Conservation (phyloP, 2,797 vertebrate species). For the Anguilla pacifica region DNA sequence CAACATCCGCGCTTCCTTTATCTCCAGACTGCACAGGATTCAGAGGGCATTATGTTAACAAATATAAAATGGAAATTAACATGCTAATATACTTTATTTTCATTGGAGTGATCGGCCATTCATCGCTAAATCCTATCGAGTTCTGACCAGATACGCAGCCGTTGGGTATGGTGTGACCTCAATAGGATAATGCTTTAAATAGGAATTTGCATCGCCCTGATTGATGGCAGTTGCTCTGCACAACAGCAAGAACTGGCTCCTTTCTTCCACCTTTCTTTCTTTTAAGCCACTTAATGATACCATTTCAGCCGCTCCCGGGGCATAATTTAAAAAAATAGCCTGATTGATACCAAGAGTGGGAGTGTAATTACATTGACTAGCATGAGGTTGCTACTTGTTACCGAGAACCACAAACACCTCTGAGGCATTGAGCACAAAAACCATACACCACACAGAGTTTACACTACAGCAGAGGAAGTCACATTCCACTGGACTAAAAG, state of each 20-base stretch:
- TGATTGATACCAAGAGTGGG: neutral
- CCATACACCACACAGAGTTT: neutral
- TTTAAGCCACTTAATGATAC: neutral
- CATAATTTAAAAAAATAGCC: neutral
- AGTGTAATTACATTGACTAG: neutral
- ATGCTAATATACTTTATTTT: neutral
- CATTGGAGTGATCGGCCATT: neutral
- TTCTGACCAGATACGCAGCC: neutral
- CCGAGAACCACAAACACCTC: neutral
- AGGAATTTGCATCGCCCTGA: neutral
- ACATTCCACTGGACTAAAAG: neutral
- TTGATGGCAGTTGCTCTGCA: neutral
- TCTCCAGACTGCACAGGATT: neutral
- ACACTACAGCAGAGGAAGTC: neutral
- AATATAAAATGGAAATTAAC: neutral
- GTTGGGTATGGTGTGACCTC: neutral
- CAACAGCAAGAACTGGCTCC: neutral
- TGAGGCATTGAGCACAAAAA: neutral
- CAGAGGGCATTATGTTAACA: neutral
- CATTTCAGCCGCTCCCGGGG: neutral
- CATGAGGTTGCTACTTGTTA: neutral
- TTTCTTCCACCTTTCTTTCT: neutral
- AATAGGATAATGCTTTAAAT: neutral
- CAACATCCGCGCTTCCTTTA: neutral
- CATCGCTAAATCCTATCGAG: neutral